Evolutionary conservation across 2,113 vertebrate genomes (phyloP).

Genomic region (Antechinus flavipes): DNA sequence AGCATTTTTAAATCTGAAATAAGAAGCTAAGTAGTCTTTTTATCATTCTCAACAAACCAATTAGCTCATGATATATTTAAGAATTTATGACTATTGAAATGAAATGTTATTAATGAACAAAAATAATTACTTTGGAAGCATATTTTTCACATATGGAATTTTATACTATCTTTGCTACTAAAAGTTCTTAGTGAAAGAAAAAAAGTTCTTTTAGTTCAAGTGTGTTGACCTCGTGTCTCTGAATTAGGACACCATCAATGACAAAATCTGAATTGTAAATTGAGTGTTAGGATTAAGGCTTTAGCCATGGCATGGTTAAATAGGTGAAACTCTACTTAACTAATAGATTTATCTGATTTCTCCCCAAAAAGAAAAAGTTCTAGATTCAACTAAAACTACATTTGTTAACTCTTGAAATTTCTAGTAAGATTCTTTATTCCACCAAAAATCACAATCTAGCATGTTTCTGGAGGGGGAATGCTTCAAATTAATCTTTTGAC

Average conservation of each 20-base stretch:
- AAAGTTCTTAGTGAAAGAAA: constrained; percentile 41
- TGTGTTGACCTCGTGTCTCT: constrained; percentile 62
- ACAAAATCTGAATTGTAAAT: constrained; percentile 77
- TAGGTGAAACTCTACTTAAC: constrained; percentile 70
- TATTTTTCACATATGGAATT: constrained; percentile 28
- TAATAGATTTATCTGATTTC: constrained; percentile 73
- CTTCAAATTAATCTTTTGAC: constrained; percentile 40
- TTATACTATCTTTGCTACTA: constrained; percentile 58
- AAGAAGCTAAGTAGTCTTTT: neutral
- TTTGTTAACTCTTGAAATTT: constrained; percentile 70
- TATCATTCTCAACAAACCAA: neutral
- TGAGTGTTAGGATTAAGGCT: constrained; percentile 80
- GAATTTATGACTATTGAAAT: constrained; percentile 16
- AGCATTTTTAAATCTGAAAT: neutral
- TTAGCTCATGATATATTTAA: neutral
- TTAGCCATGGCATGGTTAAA: constrained; percentile 77
- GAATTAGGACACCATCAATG: constrained; percentile 72
- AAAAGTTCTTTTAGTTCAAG: constrained; percentile 65
- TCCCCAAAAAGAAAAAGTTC: constrained; percentile 38
- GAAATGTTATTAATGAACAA: neutral
- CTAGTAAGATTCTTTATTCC: constrained; percentile 45
- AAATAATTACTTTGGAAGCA: constrained; percentile 31
- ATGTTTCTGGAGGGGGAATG: constrained; percentile 55
- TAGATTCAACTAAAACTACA: constrained; percentile 67
- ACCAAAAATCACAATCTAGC: constrained; percentile 58